Evolutionary conservation across 2,113 vertebrate genomes (phyloP).

Genomic region (Mobula birostris): DNA sequence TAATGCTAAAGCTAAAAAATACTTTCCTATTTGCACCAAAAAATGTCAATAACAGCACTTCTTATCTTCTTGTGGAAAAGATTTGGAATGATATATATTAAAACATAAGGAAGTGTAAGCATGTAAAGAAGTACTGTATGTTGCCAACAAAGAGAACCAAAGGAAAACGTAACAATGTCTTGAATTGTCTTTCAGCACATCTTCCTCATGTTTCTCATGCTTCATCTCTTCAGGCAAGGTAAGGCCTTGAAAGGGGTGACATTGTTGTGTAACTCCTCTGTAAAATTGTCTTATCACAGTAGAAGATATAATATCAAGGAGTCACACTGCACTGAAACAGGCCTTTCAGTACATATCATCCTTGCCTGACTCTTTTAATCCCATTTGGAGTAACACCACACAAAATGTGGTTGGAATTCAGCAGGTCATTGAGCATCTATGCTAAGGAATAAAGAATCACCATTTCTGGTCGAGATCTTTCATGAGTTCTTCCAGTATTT

Average conservation of each 20-base stretch:
- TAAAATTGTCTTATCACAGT: not conserved
- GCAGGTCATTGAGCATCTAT: too few relatives aligned
- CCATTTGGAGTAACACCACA: too few relatives aligned
- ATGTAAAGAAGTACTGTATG: not conserved
- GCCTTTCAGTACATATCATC: not conserved
- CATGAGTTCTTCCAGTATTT: too few relatives aligned
- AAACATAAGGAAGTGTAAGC: not conserved
- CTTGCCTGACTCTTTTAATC: too few relatives aligned
- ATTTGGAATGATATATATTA: not conserved
- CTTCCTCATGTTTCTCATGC: not conserved
- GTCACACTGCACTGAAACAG: too few relatives aligned
- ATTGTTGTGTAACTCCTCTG: not conserved
- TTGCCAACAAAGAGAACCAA: not conserved
- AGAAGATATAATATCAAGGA: not conserved
- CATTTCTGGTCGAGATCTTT: too few relatives aligned
- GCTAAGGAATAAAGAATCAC: too few relatives aligned
- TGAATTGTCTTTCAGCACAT: not conserved
- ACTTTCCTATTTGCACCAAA: too few relatives aligned
- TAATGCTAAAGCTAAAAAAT: not conserved
- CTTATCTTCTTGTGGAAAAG: not conserved
- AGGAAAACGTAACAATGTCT: not conserved
- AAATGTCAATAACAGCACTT: not conserved
- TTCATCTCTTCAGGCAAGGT: not conserved
- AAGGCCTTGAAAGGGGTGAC: not conserved
- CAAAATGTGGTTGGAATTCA: too few relatives aligned